A percentile compares a stretch with the other conserved stretches of the same genome.
Conservation (phyloP, 2,888 invertebrate genomes). For the Volucella bombylans region DNA sequence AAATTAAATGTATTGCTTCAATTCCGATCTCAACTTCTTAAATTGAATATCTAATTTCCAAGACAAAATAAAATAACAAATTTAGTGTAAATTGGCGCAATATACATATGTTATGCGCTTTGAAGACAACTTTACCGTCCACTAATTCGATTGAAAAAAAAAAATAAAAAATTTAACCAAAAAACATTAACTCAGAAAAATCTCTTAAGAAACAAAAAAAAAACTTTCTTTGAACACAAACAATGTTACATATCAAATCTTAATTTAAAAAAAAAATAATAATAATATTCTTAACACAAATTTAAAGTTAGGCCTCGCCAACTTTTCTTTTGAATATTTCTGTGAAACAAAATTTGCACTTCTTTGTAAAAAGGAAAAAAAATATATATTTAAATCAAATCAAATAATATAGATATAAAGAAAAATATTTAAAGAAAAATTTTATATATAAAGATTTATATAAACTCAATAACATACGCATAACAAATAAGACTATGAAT, state of each 20-base stretch:
- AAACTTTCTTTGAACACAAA: slow-evolving; percentile 41
- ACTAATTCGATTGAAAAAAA: neutral
- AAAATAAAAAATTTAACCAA: neutral
- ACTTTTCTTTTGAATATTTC: slow-evolving; percentile 49
- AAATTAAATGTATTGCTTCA: no score
- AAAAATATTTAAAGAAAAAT: slow-evolving; percentile 41
- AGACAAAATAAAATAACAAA: no score
- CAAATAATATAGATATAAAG: slow-evolving; percentile 46
- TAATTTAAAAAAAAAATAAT: slow-evolving; percentile 13
- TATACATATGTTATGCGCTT: no score
- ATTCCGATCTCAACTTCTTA: no score
- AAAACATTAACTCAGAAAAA: neutral
- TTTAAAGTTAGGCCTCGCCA: slow-evolving; percentile 53
- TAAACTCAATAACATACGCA: slow-evolving; percentile 68
- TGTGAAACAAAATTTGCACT: slow-evolving; percentile 70
- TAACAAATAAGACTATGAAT: slow-evolving; percentile 55
- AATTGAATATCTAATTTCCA: no score
- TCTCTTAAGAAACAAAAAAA: neutral
- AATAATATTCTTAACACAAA: slow-evolving; percentile 27
- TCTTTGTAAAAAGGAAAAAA: slow-evolving; percentile 17
- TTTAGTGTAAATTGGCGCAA: no score
- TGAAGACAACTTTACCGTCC: no score
- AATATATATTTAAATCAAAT: slow-evolving; percentile 34
- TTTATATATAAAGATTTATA: slow-evolving; percentile 51
- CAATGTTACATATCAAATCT: slow-evolving; percentile 13